phyloP scores from a whole-genome alignment of 1,140 invertebrate genomes.

The Panulirus ornatus region DNA sequence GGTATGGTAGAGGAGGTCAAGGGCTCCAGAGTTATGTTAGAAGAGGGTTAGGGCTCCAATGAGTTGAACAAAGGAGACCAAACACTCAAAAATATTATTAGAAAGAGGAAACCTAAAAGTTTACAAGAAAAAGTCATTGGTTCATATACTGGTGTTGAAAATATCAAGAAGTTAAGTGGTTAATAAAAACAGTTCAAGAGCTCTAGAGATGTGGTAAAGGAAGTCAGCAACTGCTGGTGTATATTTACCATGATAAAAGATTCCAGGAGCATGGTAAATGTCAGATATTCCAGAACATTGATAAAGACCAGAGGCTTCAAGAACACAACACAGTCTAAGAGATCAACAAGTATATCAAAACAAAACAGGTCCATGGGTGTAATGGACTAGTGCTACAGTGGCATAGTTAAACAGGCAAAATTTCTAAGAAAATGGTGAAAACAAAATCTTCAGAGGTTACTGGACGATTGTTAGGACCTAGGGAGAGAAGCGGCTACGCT shows the following conservation, averaged over 20 bases:
- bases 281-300: neutral
- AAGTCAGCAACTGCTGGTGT: too few relatives aligned
- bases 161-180: neutral
- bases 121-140: neutral
- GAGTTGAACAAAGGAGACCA: too few relatives aligned
- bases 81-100: neutral
- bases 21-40: conserved; percentile 1
- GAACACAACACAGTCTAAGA: neutral
- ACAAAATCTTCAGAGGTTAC: too few relatives aligned
- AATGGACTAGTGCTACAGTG: too few relatives aligned
- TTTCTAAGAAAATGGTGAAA: too few relatives aligned
- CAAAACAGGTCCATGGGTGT: neutral
- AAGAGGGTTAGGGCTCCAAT: neutral
- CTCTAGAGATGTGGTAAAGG: neutral
- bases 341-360: neutral
- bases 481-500: too few relatives aligned
- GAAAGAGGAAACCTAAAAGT: neutral
- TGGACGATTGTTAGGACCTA: too few relatives aligned
- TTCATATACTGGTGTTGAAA: neutral
- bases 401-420: too few relatives aligned
- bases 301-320: neutral
- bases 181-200: neutral
- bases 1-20: conserved; percentile 41
- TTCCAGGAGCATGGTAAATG: neutral
- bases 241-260: neutral